These are phyloP conservation scores for Hyaena hyaena DNA, from an alignment of 2,113 vertebrate genomes.

Conservation along the genomic window DNA sequence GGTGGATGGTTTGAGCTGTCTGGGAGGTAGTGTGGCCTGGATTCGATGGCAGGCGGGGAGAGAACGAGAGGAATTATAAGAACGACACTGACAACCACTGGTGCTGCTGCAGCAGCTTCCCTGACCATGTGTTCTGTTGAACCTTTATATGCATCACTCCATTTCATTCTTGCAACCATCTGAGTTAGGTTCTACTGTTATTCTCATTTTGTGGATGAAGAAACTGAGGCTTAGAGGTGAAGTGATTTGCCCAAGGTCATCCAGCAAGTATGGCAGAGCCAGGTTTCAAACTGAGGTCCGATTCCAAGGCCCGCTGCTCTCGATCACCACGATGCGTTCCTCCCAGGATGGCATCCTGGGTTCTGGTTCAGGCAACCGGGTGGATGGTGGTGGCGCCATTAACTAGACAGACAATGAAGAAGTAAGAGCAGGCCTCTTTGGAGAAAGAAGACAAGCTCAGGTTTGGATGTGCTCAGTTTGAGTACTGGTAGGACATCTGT, in stretches of 20 bases:
- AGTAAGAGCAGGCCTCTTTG: neutral
- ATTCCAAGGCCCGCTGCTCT: constrained; percentile 37
- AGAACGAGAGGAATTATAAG: neutral
- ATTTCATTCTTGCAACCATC: neutral
- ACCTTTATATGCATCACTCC: neutral
- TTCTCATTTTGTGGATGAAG: constrained; percentile 67
- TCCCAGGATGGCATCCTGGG: neutral
- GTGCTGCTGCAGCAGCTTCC: neutral
- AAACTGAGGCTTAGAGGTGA: constrained; percentile 68
- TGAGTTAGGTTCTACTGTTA: neutral
- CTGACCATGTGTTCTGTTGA: neutral
- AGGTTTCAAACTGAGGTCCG: constrained; percentile 49
- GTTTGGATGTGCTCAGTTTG: neutral
- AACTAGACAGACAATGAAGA: neutral
- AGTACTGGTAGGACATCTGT: neutral
- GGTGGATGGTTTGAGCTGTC: neutral
- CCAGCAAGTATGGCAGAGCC: constrained; percentile 63
- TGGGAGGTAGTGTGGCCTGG: neutral
- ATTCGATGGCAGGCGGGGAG: neutral
- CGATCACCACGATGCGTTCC: neutral
- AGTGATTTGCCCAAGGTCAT: constrained; percentile 79
- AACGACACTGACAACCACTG: neutral
- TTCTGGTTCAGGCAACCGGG: neutral
- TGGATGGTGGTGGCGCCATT: neutral
- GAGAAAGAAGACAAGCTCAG: neutral